Conservation (phyloP, 2,888 invertebrate genomes). For the Acronicta aceris region DNA sequence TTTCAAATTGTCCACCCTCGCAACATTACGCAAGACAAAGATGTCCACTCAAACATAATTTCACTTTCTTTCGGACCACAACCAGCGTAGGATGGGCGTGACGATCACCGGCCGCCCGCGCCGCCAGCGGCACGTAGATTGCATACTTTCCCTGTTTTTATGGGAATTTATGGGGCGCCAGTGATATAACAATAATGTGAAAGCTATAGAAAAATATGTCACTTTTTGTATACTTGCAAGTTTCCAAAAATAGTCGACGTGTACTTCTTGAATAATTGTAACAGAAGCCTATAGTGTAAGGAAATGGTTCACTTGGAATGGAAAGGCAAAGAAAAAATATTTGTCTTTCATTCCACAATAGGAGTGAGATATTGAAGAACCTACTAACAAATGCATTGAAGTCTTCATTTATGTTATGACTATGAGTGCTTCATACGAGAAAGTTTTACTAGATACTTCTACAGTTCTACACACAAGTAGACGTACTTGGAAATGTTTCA, state of each 20-base stretch:
- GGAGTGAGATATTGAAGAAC: constrained; percentile 29
- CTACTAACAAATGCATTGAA: constrained; percentile 28
- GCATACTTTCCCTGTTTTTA: constrained; percentile 88
- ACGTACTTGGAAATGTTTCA: constrained; percentile 12
- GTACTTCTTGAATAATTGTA: constrained; percentile 12
- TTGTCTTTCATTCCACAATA: constrained; percentile 33
- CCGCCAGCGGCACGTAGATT: constrained; percentile 76
- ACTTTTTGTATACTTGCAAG: constrained; percentile 20
- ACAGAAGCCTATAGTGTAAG: constrained; percentile 25
- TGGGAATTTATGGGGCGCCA: constrained; percentile 79
- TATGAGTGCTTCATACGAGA: constrained; percentile 16
- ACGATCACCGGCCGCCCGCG: constrained; percentile 75
- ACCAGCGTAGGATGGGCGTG: constrained; percentile 81
- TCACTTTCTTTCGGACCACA: constrained; percentile 82
- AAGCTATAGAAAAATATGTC: constrained; percentile 57
- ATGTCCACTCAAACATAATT: constrained; percentile 70
- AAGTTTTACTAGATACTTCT: constrained; percentile 30
- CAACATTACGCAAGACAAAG: constrained; percentile 50
- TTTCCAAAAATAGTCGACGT: constrained; percentile 22
- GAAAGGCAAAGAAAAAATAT: constrained; percentile 27
- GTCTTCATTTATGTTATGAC: constrained; percentile 26
- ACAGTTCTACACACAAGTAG: constrained; percentile 14
- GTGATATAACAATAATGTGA: constrained; percentile 77
- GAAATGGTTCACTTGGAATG: constrained; percentile 28
- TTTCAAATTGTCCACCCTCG: constrained; percentile 34